Percentiles rank a stretch among this genome's conserved stretches.
These are phyloP conservation scores for Callitettix versicolor DNA, from an alignment of 1,140 invertebrate genomes.

Conservation along the genomic window DNA sequence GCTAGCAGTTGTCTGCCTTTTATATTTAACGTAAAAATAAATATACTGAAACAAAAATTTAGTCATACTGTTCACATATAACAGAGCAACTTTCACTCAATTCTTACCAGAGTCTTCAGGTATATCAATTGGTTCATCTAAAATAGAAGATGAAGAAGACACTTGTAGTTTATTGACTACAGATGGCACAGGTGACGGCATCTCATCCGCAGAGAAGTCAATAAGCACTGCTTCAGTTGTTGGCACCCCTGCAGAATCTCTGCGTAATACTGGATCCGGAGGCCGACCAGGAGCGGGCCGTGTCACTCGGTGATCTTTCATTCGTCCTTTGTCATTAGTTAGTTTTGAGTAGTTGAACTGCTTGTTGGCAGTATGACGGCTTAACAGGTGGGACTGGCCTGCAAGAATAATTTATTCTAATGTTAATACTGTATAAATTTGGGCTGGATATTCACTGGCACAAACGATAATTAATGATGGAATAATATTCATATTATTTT, in stretches of 20 bases:
- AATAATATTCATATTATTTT: too few relatives aligned
- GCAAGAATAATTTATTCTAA: neutral
- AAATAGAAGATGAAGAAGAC: constrained; percentile 38
- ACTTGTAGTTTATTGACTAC: neutral
- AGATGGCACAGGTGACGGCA: neutral
- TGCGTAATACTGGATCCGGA: constrained; percentile 13
- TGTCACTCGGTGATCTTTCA: neutral
- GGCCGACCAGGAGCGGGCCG: constrained; percentile 22
- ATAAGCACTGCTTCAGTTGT: constrained; percentile 17
- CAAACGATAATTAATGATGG: too few relatives aligned
- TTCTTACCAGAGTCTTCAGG: constrained; percentile 3
- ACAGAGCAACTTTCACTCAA: too few relatives aligned
- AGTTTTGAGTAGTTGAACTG: constrained; percentile 70
- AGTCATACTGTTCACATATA: too few relatives aligned
- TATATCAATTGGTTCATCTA: constrained; percentile 66
- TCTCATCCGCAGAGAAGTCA: constrained; percentile 25
- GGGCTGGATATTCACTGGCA: too few relatives aligned
- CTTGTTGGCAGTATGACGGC: constrained; percentile 33
- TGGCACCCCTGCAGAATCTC: neutral
- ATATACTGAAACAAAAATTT: too few relatives aligned
- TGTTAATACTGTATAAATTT: too few relatives aligned
- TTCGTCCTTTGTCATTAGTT: constrained; percentile 44
- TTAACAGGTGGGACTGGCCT: constrained; percentile 6
- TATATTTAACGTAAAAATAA: too few relatives aligned
- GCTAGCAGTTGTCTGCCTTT: too few relatives aligned